These are phyloP conservation scores for Pseudachorutes palmiensis DNA, from an alignment of 1,140 invertebrate genomes.

Conservation along the genomic window DNA sequence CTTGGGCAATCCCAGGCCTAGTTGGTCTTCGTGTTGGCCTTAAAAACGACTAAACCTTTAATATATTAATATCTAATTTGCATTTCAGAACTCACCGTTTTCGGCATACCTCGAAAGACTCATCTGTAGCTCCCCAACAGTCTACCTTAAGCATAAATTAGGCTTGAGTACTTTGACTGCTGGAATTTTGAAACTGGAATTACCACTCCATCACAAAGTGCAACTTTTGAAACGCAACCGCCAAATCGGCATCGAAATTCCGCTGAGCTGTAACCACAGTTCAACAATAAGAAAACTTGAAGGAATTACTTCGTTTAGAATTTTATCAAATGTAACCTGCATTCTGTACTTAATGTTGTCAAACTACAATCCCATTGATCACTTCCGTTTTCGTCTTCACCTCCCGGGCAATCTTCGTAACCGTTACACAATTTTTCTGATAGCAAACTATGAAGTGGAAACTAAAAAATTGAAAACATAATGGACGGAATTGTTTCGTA, in stretches of 20 bases:
- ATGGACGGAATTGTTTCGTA: neutral
- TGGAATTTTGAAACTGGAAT: neutral
- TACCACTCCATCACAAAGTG: constrained; percentile 3
- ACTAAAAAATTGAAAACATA: neutral
- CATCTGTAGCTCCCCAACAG: constrained; percentile 12
- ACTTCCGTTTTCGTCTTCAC: constrained; percentile 16
- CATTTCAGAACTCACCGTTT: neutral
- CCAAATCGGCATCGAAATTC: constrained; percentile 5
- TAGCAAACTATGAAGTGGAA: neutral
- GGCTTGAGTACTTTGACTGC: neutral
- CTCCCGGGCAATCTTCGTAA: neutral
- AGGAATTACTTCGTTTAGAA: neutral
- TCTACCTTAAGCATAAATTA: constrained; percentile 7
- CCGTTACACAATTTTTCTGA: constrained; percentile 8
- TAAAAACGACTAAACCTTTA: no score
- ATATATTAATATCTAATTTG: no score
- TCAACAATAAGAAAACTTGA: neutral
- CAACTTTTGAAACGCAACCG: neutral
- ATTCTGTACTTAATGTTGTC: neutral
- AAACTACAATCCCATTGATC: neutral
- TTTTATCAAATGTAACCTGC: constrained; percentile 7
- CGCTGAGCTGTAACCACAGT: neutral
- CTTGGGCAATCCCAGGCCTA: no score
- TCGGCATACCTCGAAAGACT: neutral
- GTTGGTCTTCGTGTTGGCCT: no score